These are phyloP conservation scores for Garra rufa DNA, from an alignment of 2,113 vertebrate species.

Conservation along the genomic window DNA sequence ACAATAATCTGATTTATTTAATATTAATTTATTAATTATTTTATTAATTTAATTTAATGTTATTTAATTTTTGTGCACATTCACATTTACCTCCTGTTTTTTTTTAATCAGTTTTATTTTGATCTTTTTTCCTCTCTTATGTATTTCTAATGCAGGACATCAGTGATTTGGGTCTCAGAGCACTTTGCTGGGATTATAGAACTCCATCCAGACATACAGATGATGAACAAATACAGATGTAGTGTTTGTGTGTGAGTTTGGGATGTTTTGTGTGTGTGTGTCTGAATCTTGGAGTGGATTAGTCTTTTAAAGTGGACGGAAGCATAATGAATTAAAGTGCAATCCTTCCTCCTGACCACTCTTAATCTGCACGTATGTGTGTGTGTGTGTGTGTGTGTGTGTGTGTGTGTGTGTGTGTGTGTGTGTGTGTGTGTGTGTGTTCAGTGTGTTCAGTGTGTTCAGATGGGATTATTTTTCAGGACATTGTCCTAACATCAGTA, in stretches of 20 bases:
- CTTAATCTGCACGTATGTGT: constrained; percentile 61
- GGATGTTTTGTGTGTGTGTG: background rate
- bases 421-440: constrained; percentile 22
- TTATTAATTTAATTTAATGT: background rate
- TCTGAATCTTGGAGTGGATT: constrained; percentile 54
- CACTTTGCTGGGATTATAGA: constrained; percentile 16
- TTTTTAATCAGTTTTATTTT: background rate
- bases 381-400: constrained; percentile 30
- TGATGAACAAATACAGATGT: background rate
- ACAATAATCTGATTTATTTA: too few relatives aligned
- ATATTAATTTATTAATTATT: too few relatives aligned
- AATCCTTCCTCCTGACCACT: constrained; percentile 64
- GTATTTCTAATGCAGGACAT: background rate
- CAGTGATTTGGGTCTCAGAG: constrained; percentile 2
- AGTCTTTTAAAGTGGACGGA: constrained; percentile 57
- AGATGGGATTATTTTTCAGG: constrained; percentile 45
- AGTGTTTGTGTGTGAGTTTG: constrained; percentile 11
- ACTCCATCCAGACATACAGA: background rate
- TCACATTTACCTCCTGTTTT: background rate
- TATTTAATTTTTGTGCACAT: background rate
- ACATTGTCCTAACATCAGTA: background rate
- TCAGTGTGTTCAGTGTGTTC: background rate
- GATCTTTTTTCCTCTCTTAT: background rate
- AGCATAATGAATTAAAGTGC: constrained; percentile 59
- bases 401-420: constrained; percentile 20